These are phyloP conservation scores for Ctena decussata DNA, from an alignment of 2,888 invertebrate genomes.

Conservation along the genomic window DNA sequence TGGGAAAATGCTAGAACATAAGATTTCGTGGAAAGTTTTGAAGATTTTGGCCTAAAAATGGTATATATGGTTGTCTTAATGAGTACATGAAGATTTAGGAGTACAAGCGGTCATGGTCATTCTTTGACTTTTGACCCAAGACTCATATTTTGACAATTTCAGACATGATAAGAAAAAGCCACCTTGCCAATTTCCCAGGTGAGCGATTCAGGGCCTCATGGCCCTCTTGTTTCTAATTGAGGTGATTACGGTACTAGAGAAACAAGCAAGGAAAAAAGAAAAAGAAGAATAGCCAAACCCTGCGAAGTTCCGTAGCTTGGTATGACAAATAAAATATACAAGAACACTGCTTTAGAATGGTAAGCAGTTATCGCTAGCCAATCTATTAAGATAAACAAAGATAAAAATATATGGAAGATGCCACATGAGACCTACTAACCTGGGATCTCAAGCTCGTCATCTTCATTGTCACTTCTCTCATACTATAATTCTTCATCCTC, in stretches of 20 bases:
- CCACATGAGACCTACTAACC: neutral
- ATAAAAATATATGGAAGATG: neutral
- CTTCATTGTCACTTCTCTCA: slow-evolving; percentile 19
- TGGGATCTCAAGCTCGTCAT: slow-evolving; percentile 24
- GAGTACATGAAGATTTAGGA: too few relatives aligned
- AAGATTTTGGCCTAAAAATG: too few relatives aligned
- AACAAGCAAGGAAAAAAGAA: neutral
- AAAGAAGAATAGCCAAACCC: neutral
- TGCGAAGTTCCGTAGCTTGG: neutral
- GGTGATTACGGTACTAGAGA: neutral
- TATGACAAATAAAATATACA: neutral
- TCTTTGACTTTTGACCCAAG: too few relatives aligned
- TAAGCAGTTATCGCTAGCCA: neutral
- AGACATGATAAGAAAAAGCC: too few relatives aligned
- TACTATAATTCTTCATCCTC: slow-evolving; percentile 23
- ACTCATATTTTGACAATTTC: too few relatives aligned
- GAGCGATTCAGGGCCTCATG: too few relatives aligned
- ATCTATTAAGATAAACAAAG: neutral
- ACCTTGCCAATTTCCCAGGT: too few relatives aligned
- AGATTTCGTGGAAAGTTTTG: too few relatives aligned
- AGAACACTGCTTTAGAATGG: neutral
- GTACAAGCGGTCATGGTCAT: too few relatives aligned
- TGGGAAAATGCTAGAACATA: too few relatives aligned
- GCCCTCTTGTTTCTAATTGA: neutral
- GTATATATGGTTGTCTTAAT: too few relatives aligned